Conservation (phyloP, 2,797 vertebrate genomes). For the Thaleichthys pacificus region DNA sequence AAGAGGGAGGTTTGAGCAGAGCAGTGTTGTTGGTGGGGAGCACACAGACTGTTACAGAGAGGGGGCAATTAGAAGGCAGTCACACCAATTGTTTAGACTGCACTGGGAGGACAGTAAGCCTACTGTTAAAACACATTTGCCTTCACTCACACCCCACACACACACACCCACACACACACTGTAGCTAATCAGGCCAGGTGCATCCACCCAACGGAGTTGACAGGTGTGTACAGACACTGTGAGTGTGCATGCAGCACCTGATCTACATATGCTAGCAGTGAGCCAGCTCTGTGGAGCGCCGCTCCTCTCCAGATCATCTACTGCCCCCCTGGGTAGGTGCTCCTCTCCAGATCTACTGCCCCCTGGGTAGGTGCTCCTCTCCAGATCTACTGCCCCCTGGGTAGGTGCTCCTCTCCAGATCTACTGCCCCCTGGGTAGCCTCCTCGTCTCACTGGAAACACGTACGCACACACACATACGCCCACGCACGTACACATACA, state of each 20-base stretch:
- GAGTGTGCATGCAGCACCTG: background rate
- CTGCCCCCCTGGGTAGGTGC: too few relatives aligned
- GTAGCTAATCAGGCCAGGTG: background rate
- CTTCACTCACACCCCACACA: background rate
- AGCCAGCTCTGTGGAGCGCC: background rate
- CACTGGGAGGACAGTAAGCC: background rate
- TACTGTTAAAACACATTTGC: background rate
- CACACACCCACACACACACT: background rate
- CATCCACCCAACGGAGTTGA: background rate
- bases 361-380: background rate
- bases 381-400: background rate
- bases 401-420: background rate
- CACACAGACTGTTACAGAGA: background rate
- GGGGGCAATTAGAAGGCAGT: slow-evolving; percentile 10
- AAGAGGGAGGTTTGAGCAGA: background rate
- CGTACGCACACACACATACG: background rate
- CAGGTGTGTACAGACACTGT: background rate
- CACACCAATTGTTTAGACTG: slow-evolving; percentile 6
- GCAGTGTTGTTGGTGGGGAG: background rate
- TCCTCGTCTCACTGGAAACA: background rate
- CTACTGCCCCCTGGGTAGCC: background rate
- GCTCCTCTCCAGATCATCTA: background rate
- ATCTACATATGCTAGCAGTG: background rate
- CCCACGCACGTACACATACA: background rate
- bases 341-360: background rate